Evolutionary conservation across 2,797 vertebrate genomes (phyloP), one percentile per base, ranked within the genome.

Genomic region (Rousettus madagascariensis): DNA sequence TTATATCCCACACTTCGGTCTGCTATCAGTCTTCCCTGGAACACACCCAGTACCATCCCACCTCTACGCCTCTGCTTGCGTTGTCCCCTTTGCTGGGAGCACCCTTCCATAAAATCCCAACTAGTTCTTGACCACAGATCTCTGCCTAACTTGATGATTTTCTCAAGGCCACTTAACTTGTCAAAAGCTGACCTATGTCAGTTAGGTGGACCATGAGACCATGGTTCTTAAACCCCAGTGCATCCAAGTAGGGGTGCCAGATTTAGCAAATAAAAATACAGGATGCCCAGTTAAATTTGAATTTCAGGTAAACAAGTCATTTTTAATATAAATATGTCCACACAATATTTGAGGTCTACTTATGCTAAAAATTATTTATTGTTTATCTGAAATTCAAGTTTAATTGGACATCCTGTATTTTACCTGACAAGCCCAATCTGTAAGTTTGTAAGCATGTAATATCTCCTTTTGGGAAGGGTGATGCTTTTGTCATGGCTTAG

Each of bases 361-460:
- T 51, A 43, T 61, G 33, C 19, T 41, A 46, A 57, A 88, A 77
- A 66, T 28, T 57, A 82, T 78, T 75, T 71, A 10, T 78, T 63
- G 30, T 91, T 87, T 92, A 66, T 75, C 79, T 93, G 59, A 88
- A 85, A 77, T 90, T 87, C 38, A 41, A 38, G 43, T 90, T 86
- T 86, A 96, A 91, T 43, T 24, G 46, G 24, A 30, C 16, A 36
- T 43, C 38, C 75, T 74, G 33, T 75, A n/a, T 86, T 96, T 90
- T 30, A 71, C 59, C 72, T 79, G 87, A 63, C 61, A 61, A 55
- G 20, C 24, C 53, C 82, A 69, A 53, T 72, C 30, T 38, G 4
- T 28, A 30, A 33, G 19, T 78, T 13, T 87, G 33, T 71, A 69
- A 92, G 33, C 28, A 26, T 63, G 8, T 20, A 24, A 26, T 10